These are phyloP conservation scores for Tachina fera DNA, from an alignment of 2,888 invertebrate species.

Conservation along the genomic window DNA sequence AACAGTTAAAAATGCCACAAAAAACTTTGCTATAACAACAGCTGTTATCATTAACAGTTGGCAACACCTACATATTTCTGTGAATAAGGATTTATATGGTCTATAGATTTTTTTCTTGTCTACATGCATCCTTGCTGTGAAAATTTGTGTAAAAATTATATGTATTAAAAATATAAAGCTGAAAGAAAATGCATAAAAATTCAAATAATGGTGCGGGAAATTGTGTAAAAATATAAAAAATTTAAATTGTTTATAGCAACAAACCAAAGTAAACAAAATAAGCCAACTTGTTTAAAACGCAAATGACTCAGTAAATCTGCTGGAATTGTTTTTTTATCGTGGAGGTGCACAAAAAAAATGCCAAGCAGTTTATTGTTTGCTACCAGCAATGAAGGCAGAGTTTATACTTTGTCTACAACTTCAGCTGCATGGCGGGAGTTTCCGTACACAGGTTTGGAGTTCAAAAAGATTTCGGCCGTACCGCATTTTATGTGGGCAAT, in stretches of 20 bases:
- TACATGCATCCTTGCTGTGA: constrained; percentile 24
- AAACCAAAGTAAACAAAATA: not conserved
- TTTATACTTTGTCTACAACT: constrained; percentile 91
- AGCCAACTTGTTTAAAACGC: not conserved
- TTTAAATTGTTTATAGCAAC: not conserved
- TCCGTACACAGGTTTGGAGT: constrained; percentile 92
- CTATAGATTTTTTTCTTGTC: constrained; percentile 58
- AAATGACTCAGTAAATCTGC: constrained; percentile 20
- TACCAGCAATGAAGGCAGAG: constrained; percentile 94
- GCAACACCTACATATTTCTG: constrained; percentile 36
- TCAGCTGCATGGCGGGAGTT: constrained; percentile 94
- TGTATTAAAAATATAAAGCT: constrained; percentile 2
- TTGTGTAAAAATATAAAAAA: not conserved
- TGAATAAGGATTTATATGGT: constrained; percentile 30
- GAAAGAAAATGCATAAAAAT: constrained; percentile 23
- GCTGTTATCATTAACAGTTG: constrained; percentile 38
- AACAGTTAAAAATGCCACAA: not conserved
- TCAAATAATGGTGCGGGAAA: not conserved
- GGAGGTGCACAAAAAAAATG: constrained; percentile 82
- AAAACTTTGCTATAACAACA: constrained; percentile 21
- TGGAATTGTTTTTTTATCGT: not conserved
- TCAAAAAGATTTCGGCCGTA: constrained; percentile 93
- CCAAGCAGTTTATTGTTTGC: constrained; percentile 91
- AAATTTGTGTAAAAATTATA: not conserved
- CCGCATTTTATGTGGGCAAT: constrained; percentile 96